Base-by-base conservation (phyloP, 1,140 invertebrate genomes). In the Lerema accius region DNA sequence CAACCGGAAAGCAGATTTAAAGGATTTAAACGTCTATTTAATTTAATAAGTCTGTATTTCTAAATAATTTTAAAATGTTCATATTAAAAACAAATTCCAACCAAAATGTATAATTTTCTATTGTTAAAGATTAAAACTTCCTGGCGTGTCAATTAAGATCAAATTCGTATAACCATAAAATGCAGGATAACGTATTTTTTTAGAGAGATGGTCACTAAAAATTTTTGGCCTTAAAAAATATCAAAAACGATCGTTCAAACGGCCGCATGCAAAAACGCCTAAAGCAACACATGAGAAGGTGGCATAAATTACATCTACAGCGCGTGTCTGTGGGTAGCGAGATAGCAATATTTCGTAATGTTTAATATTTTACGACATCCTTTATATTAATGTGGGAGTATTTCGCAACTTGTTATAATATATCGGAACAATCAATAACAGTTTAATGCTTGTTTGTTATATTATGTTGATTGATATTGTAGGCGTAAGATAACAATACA, bases 301-400 rank as follows among this genome's bases (percentile, higher is more conserved):
- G 39, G 50, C 50, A 56, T 56, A 56, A 56, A 56, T 56, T 56
- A 43, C 43, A 56, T 32, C 40, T 45, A 16, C 35, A 10, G 14
- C 40, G 14, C 15, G 26, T 13, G 40, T 45, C 40, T 56, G 53
- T 45, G 53, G 53, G 53, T 32, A 42, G 53, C 43, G 19, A 10
- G 53, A 56, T 56, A 45, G 53, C 19, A 42, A 42, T 56, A 42
- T 56, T 56, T 56, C 40, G 53, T 43, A 56, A 56, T 15, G 23
- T 56, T 23, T 56, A 42, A 15, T 42, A 58, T 45, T 58, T 58
- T 58, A 58, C 53, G 53, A 58, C 42, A 58, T 58, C 51, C 51
- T 56, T 56, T 14, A 46, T 58, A 46, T 46, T 58, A 45, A 35
- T 58, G 55, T 58, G 42, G 40, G 55, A 19, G 55, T 35, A 46